Conservation (phyloP, 1,140 invertebrate species). For the Gonioctena quinquepunctata region DNA sequence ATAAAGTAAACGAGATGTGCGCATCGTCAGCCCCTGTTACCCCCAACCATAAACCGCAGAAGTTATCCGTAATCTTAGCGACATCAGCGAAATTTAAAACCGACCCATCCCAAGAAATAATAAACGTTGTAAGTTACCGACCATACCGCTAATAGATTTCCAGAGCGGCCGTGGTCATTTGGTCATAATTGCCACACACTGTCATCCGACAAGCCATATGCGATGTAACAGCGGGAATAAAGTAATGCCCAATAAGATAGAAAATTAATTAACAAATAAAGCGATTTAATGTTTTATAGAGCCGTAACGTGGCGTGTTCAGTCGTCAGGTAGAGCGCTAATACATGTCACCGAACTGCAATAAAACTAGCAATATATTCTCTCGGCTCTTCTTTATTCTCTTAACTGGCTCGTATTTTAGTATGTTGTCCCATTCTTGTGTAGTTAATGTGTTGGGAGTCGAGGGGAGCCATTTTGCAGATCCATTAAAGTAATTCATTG, state of each 20-base stretch:
- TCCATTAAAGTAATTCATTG: constrained; percentile 55
- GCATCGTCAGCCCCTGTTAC: not conserved
- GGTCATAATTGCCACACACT: constrained; percentile 2
- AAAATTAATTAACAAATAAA: constrained; percentile 53
- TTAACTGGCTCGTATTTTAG: constrained; percentile 52
- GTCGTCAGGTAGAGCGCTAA: constrained; percentile 48
- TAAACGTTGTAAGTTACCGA: not conserved
- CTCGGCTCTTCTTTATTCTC: constrained; percentile 51
- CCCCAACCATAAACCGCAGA: not conserved
- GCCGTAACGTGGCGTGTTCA: constrained; percentile 40
- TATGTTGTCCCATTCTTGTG: constrained; percentile 47
- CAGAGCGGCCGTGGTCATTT: not conserved
- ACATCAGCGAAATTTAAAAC: not conserved
- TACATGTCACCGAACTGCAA: constrained; percentile 47
- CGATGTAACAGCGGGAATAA: constrained; percentile 19
- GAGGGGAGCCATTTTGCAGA: constrained; percentile 47
- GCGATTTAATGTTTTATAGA: constrained; percentile 48
- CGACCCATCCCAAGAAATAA: not conserved
- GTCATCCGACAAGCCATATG: constrained; percentile 10
- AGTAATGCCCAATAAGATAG: constrained; percentile 43
- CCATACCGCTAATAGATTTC: not conserved
- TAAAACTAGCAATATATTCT: constrained; percentile 50
- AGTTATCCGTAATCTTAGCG: not conserved
- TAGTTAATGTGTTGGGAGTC: constrained; percentile 47
- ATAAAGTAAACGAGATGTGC: too few species aligned